These are phyloP conservation scores for Rhagoletis pomonella DNA, from an alignment of 1,140 invertebrate genomes.

Conservation along the genomic window DNA sequence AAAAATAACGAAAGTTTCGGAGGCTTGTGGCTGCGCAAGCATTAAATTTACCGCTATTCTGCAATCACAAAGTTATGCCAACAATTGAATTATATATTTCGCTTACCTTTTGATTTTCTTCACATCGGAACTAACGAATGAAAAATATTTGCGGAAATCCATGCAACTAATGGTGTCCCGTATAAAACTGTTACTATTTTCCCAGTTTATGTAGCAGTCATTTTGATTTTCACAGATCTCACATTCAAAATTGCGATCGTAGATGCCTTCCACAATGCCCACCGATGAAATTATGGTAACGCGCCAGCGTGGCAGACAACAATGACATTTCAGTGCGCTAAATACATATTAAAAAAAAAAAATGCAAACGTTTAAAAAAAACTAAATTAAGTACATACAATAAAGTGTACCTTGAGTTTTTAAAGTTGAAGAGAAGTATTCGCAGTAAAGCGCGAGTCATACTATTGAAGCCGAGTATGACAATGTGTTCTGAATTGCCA, in stretches of 20 bases:
- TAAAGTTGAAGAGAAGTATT: conserved; percentile 65
- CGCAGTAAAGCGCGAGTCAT: conserved; percentile 63
- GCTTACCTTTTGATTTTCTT: conserved; percentile 60
- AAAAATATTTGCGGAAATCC: conserved; percentile 64
- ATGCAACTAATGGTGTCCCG: conserved; percentile 62
- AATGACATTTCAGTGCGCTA: conserved; percentile 32
- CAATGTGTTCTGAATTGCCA: conserved; percentile 60
- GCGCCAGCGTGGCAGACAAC: conserved; percentile 61
- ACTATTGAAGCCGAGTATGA: conserved; percentile 63
- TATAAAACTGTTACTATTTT: conserved; percentile 60
- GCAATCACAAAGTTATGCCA: too few relatives aligned
- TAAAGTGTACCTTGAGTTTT: conserved; percentile 61
- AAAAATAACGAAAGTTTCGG: too few relatives aligned
- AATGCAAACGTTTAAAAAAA: neutral
- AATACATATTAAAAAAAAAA: neutral
- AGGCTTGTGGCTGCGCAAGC: neutral
- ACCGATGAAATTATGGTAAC: conserved; percentile 61
- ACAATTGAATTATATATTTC: too few relatives aligned
- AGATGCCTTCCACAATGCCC: conserved; percentile 65
- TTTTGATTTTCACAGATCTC: conserved; percentile 42
- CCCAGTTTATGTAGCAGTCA: conserved; percentile 60
- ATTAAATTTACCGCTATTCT: too few relatives aligned
- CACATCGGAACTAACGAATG: conserved; percentile 62
- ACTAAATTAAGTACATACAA: neutral
- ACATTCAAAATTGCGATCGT: conserved; percentile 64